These are phyloP conservation scores for Brachyhypopomus gauderio DNA, from an alignment of 2,113 vertebrate genomes.

Conservation along the genomic window DNA sequence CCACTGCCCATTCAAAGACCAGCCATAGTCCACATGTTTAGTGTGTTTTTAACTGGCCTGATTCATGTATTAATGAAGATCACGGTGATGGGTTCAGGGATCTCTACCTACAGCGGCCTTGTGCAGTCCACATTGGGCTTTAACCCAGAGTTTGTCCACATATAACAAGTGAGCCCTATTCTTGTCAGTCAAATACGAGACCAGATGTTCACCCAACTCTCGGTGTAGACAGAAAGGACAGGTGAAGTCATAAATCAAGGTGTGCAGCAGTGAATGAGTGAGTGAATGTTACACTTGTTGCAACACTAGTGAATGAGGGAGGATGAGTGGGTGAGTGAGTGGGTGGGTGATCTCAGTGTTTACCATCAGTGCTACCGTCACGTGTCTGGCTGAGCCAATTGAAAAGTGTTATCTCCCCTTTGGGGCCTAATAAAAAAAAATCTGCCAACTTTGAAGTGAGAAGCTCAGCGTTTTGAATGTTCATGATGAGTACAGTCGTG, in stretches of 20 bases:
- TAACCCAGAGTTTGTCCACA: not conserved
- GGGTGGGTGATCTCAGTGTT: constrained; percentile 62
- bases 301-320: not conserved
- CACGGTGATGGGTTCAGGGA: no score
- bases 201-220: not conserved
- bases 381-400: constrained; percentile 76
- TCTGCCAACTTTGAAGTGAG: constrained; percentile 81
- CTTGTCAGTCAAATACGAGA: not conserved
- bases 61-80: no score
- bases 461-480: no score
- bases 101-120: no score
- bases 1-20: no score
- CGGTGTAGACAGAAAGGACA: not conserved
- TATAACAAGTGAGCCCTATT: not conserved
- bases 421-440: constrained; percentile 77
- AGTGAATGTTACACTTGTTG: not conserved
- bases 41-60: no score
- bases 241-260: not conserved
- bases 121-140: no score
- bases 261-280: not conserved
- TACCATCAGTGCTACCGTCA: constrained; percentile 72
- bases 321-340: not conserved
- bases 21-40: no score
- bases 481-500: no score
- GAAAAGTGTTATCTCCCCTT: constrained; percentile 76